phyloP scores from a whole-genome alignment of 2,888 invertebrate species.

The Holacanthella duospinosa region DNA sequence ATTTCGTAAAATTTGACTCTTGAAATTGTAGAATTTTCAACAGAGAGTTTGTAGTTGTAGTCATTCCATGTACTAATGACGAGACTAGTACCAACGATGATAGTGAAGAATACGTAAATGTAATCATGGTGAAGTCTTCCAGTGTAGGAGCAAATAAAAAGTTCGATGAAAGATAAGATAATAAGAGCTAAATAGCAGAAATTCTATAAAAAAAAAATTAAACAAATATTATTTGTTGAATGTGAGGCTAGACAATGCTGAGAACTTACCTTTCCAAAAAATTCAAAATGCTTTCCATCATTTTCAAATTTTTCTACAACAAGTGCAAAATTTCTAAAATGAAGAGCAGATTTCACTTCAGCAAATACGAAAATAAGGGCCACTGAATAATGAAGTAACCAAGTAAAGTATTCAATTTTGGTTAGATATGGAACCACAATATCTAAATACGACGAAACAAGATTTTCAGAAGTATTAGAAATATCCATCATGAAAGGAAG shows the following conservation, averaged over 20 bases:
- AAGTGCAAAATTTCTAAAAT: neutral
- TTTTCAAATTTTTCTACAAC: neutral
- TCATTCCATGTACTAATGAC: neutral
- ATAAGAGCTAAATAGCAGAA: neutral
- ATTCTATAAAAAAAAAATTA: neutral
- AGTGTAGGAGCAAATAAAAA: neutral
- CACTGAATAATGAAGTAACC: neutral
- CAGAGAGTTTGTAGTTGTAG: neutral
- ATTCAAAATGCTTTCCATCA: neutral
- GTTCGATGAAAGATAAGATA: neutral
- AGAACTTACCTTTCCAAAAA: neutral
- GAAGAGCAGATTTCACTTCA: neutral
- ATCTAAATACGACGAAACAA: no score
- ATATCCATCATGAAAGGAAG: no score
- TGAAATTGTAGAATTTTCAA: neutral
- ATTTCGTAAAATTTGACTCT: neutral
- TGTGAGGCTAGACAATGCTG: neutral
- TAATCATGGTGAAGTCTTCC: neutral
- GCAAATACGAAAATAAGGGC: neutral
- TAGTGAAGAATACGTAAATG: neutral
- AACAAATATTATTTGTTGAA: neutral
- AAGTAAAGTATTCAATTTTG: neutral
- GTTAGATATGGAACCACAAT: no score
- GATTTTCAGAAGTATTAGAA: no score
- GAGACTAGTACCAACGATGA: neutral